Evolutionary conservation across 2,113 vertebrate species (phyloP).

Genomic region (Orientallactaga bullata): DNA sequence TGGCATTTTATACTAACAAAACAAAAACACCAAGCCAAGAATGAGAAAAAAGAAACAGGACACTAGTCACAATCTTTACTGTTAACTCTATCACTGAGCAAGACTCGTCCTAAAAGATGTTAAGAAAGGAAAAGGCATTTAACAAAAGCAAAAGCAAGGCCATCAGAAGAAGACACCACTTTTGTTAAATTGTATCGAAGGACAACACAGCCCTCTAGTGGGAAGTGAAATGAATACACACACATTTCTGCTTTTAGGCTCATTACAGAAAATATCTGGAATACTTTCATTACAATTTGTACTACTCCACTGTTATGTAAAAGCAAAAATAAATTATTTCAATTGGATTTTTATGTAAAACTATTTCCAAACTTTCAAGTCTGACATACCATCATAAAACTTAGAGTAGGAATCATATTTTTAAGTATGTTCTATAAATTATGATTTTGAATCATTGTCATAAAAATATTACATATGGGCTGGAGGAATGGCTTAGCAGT

Average conservation of each 20-base stretch:
- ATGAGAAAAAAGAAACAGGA: constrained; percentile 4
- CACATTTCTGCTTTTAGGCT: not conserved
- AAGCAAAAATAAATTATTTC: constrained; percentile 23
- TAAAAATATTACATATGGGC: not conserved
- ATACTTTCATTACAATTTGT: not conserved
- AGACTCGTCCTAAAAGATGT: constrained; percentile 69
- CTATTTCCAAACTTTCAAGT: constrained; percentile 42
- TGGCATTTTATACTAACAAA: constrained; percentile 62
- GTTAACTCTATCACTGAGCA: constrained; percentile 63
- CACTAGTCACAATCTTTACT: constrained; percentile 53
- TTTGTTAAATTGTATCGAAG: constrained; percentile 80
- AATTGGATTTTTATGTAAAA: not conserved
- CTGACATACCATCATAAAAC: not conserved
- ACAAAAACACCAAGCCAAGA: not conserved
- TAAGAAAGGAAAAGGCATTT: constrained; percentile 76
- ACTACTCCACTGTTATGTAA: not conserved
- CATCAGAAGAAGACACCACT: not conserved
- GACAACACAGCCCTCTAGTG: constrained; percentile 88
- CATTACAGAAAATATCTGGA: not conserved
- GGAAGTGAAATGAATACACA: not conserved
- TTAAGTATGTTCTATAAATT: constrained; percentile 26
- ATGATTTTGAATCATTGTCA: not conserved
- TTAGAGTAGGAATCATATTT: not conserved
- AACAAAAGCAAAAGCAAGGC: constrained; percentile 69
- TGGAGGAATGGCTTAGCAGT: too few relatives aligned